These are phyloP conservation scores for Martes martes DNA, from an alignment of 2,113 vertebrate species.

Conservation along the genomic window DNA sequence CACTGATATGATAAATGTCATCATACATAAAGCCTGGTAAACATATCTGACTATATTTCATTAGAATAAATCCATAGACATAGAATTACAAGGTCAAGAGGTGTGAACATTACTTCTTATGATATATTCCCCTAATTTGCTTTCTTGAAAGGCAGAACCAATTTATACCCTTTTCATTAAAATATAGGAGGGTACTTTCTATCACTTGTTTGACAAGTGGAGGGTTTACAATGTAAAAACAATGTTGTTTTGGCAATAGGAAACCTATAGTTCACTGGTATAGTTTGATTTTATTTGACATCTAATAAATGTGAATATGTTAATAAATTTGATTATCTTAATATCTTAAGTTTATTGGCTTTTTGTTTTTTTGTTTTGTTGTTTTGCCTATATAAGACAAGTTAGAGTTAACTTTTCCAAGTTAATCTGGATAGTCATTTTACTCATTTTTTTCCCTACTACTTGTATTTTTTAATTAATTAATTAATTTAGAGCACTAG, in stretches of 20 bases:
- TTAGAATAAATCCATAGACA: background rate
- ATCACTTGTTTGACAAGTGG: background rate
- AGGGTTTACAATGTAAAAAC: background rate
- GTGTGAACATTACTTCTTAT: background rate
- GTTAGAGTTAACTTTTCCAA: background rate
- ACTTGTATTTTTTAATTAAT: background rate
- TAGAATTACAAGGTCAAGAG: background rate
- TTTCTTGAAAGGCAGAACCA: constrained; percentile 61
- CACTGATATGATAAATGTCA: background rate
- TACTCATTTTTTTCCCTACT: background rate
- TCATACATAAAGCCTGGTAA: background rate
- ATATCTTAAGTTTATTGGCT: background rate
- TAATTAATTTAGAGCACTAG: background rate
- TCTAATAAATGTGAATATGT: background rate
- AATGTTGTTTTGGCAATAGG: background rate
- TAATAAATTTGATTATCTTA: background rate
- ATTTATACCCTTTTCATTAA: background rate
- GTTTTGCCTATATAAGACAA: background rate
- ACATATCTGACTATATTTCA: background rate
- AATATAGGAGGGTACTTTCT: background rate
- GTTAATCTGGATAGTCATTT: background rate
- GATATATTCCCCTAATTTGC: constrained; percentile 15
- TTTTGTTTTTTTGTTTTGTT: background rate
- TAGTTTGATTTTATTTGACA: background rate
- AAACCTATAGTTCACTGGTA: background rate